Evolutionary conservation across 2,888 invertebrate genomes (phyloP).

Genomic region (Nephrocerus scutellatus): DNA sequence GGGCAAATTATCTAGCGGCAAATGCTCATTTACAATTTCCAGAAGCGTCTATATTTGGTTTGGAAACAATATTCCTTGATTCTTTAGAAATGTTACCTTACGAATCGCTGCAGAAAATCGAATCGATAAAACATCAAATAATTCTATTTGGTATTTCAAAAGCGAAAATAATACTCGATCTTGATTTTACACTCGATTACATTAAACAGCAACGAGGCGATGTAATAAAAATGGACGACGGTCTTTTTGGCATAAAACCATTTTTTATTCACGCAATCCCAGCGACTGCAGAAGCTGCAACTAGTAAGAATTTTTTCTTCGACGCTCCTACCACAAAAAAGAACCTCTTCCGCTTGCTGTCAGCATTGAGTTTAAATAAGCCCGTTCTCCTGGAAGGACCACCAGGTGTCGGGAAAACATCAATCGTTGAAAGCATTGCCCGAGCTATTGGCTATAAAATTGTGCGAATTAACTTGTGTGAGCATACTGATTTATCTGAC

Average conservation of each 20-base stretch:
- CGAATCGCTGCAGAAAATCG: conserved; percentile 54
- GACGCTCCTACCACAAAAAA: conserved; percentile 69
- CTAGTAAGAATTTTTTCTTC: conserved; percentile 57
- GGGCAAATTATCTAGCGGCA: conserved; percentile 70
- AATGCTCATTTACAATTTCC: conserved; percentile 35
- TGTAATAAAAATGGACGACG: conserved; percentile 22
- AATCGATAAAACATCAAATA: conserved; percentile 50
- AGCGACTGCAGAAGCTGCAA: conserved; percentile 17
- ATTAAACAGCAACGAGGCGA: conserved; percentile 44
- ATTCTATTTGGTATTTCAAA: conserved; percentile 54
- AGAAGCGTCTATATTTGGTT: conserved; percentile 81
- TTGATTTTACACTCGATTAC: conserved; percentile 41
- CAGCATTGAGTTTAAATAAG: conserved; percentile 84
- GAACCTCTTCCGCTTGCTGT: conserved; percentile 76
- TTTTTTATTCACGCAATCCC: conserved; percentile 54
- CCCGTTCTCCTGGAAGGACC: conserved; percentile 94
- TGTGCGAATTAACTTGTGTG: conserved; percentile 92
- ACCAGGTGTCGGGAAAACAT: conserved; percentile 98
- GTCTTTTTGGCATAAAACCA: conserved; percentile 66
- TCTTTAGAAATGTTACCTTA: conserved; percentile 75
- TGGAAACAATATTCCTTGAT: conserved; percentile 84
- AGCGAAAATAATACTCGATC: conserved; percentile 47
- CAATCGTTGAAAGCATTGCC: conserved; percentile 84
- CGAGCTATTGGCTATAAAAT: conserved; percentile 74
- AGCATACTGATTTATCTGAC: conserved; percentile 98